Conservation (phyloP, 2,888 invertebrate species). For the Bombylius major region DNA sequence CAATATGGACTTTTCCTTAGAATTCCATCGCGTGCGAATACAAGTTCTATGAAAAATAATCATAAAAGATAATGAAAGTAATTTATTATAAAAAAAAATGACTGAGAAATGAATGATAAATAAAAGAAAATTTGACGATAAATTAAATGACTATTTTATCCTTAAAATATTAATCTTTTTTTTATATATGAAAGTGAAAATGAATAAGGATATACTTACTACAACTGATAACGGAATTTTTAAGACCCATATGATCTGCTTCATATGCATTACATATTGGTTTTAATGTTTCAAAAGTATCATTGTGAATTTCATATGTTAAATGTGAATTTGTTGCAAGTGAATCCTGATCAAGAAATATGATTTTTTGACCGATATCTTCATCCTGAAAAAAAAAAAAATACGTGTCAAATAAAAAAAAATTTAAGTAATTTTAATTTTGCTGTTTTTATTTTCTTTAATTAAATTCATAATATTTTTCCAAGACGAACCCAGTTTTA, state of each 20-base stretch:
- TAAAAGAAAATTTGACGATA: no score
- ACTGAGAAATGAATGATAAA: background rate
- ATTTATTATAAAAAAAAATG: no score
- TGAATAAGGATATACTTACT: constrained; percentile 28
- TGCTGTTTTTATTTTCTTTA: background rate
- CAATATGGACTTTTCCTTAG: constrained; percentile 36
- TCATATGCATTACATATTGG: constrained; percentile 31
- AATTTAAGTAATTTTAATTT: background rate
- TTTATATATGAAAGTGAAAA: no score
- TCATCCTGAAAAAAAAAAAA: constrained; percentile 21
- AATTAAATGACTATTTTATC: no score
- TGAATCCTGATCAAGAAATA: constrained; percentile 32
- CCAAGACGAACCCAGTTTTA: no score
- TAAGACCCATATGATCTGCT: constrained; percentile 29
- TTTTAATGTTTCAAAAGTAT: constrained; percentile 23
- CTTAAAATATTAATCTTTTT: no score
- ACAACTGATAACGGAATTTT: constrained; percentile 32
- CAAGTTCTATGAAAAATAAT: constrained; percentile 21
- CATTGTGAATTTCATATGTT: constrained; percentile 28
- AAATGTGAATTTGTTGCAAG: constrained; percentile 27
- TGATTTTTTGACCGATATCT: constrained; percentile 28
- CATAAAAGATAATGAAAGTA: no score
- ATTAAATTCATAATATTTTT: no score
- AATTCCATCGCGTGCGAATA: constrained; percentile 29
- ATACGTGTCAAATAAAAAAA: background rate